Evolutionary conservation across 2,888 invertebrate genomes (phyloP).

Genomic region (Portevinia maculata): DNA sequence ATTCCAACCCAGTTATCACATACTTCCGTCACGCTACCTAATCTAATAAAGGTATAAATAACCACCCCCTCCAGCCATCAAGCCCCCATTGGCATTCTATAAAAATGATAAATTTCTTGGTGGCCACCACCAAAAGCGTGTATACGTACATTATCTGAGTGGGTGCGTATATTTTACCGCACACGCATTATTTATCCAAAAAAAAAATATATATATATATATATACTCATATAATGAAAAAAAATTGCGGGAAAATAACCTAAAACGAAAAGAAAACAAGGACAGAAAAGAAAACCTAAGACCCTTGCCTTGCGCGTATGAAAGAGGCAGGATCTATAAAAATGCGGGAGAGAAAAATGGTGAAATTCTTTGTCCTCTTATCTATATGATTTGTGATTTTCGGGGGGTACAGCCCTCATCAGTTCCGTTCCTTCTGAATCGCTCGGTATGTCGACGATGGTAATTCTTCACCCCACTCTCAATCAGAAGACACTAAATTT

Average conservation of each 20-base stretch:
- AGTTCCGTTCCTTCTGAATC: constrained; percentile 67
- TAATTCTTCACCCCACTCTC: constrained; percentile 67
- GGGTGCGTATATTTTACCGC: constrained; percentile 55
- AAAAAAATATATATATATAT: constrained; percentile 25
- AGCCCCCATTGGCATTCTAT: constrained; percentile 65
- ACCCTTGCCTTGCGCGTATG: constrained; percentile 39
- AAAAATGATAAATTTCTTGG: constrained; percentile 68
- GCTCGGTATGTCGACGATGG: constrained; percentile 42
- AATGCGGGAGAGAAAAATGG: constrained; percentile 73
- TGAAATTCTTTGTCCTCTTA: constrained; percentile 76
- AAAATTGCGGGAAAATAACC: constrained; percentile 61
- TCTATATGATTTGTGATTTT: constrained; percentile 76
- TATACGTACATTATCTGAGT: constrained; percentile 3
- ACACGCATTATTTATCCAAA: constrained; percentile 54
- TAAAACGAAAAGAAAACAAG: constrained; percentile 41
- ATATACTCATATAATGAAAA: constrained; percentile 45
- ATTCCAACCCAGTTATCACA: constrained; percentile 61
- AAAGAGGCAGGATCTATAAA: constrained; percentile 71
- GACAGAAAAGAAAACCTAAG: constrained; percentile 23
- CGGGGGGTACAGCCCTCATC: constrained; percentile 71
- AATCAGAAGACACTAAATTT: constrained; percentile 7
- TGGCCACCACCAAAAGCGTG: constrained; percentile 47
- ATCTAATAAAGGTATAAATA: constrained; percentile 72
- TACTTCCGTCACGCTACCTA: constrained; percentile 73
- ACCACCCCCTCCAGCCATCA: constrained; percentile 56